phyloP scores from a whole-genome alignment of 2,888 invertebrate genomes.

The Glaucopsyche alexis region DNA sequence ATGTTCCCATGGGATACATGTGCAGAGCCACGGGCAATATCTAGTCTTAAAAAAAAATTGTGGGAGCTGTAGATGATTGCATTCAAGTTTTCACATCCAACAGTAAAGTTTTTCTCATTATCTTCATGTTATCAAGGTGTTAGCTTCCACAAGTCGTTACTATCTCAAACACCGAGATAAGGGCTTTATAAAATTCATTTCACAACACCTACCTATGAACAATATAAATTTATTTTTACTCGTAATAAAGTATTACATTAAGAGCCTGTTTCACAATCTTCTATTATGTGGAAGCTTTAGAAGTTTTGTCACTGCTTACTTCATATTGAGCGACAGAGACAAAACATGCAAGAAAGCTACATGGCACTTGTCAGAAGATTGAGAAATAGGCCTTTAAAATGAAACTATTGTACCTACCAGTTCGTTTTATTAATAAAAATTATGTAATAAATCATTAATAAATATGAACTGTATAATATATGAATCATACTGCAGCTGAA shows the following conservation, averaged over 20 bases:
- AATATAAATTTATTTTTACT: not conserved
- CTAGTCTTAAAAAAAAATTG: not conserved
- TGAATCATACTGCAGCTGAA: too few species aligned
- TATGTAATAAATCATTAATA: not conserved
- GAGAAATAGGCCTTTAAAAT: not conserved
- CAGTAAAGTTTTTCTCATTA: constrained; percentile 40
- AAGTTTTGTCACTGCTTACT: too few species aligned
- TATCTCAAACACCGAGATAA: constrained; percentile 59
- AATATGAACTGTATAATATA: too few species aligned
- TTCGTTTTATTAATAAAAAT: not conserved
- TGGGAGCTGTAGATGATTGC: not conserved
- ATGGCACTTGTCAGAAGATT: too few species aligned
- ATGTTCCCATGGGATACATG: too few species aligned
- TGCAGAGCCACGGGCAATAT: too few species aligned
- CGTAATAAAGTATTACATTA: not conserved
- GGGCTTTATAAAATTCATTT: constrained; percentile 41
- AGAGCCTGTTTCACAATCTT: too few species aligned
- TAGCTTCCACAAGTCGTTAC: constrained; percentile 59
- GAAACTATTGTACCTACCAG: not conserved
- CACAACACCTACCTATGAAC: constrained; percentile 35
- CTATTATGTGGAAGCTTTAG: too few species aligned
- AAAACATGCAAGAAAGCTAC: too few species aligned
- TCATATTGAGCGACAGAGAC: too few species aligned
- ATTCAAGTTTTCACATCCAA: not conserved
- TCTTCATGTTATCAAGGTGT: constrained; percentile 52